Base-by-base conservation (phyloP, 2,888 invertebrate species). In the Tenthredo livida region DNA sequence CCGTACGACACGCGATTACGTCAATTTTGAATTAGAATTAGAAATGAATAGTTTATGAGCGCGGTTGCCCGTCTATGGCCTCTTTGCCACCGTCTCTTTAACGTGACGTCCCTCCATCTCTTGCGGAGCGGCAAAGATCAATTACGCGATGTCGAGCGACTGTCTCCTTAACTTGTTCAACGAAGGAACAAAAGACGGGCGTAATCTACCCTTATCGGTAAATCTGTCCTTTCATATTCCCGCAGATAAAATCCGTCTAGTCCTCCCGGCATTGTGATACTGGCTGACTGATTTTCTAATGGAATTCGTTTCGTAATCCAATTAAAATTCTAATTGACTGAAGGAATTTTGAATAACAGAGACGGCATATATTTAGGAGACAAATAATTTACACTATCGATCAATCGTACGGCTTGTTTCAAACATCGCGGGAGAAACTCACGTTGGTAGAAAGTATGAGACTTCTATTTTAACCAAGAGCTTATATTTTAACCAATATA, bases 121-220 rank as follows among this genome's bases (percentile, higher is more conserved):
- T 43, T 47, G 25, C 67, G 47, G 43, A 47, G 54, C 33, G 40
- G 83, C 43, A 33, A 83, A 83, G 67, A 83, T 83, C 83, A 83
- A 70, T 70, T 83, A 83, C 83, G 83, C 83, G 83, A 67, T 83
- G 83, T 83, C 83, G 83, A 83, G 83, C 67, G 83, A 67, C 67
- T 83, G 67, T 83, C 70, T 47, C 29, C 67, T 65, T 29, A 50
- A 70, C 80, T 80, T 70, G 83, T 65, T 67, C 83, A 67, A 43
- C 83, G 67, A n/a, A 65, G 67, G 50, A 83, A 83, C 83, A 83
- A 83, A 83, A 83, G 83, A 67, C 83, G 25, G 40, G 9, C 83
- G 83, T 61, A 47, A 65, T 80, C 80, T 61, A 61, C 80, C 37
- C 80, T 83, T 65, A 67, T 83, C 83, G 83, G 29, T 47, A 40